Conservation (phyloP, 2,113 vertebrate species). For the Rhinichthys klamathensis region DNA sequence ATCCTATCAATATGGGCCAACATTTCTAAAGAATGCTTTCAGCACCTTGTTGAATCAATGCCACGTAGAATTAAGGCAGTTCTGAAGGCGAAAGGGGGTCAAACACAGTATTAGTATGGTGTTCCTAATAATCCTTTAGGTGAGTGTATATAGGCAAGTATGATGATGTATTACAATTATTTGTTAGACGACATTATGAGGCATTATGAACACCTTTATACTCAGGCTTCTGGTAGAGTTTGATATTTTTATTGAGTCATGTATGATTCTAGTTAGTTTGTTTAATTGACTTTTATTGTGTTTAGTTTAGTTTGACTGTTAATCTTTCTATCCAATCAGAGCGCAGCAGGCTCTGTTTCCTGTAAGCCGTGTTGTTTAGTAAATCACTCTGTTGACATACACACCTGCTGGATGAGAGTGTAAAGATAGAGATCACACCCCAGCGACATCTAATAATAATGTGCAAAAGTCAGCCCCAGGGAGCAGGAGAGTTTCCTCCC, state of each 20-base stretch:
- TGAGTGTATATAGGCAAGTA: not conserved
- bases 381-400: conserved; percentile 24
- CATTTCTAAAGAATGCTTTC: too few species aligned
- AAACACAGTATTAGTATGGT: too few species aligned
- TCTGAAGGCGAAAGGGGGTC: too few species aligned
- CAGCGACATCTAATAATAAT: conserved; percentile 18
- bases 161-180: too few species aligned
- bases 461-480: conserved; percentile 17
- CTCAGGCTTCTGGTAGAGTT: not conserved
- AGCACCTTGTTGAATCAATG: too few species aligned
- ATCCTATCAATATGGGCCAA: too few species aligned
- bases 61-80: too few species aligned
- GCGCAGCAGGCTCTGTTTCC: not conserved
- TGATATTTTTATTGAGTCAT: not conserved
- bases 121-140: too few species aligned
- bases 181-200: too few species aligned
- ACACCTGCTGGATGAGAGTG: not conserved
- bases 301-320: not conserved
- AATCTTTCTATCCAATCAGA: not conserved
- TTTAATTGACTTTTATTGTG: not conserved
- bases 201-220: not conserved
- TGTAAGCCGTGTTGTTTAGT: conserved; percentile 1
- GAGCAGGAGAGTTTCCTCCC: conserved; percentile 22
- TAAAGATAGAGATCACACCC: conserved; percentile 27
- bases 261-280: not conserved